Percentiles rank a stretch among this genome's conserved stretches.
Conservation (phyloP, 2,113 vertebrate species). For the Oxyura jamaicensis region DNA sequence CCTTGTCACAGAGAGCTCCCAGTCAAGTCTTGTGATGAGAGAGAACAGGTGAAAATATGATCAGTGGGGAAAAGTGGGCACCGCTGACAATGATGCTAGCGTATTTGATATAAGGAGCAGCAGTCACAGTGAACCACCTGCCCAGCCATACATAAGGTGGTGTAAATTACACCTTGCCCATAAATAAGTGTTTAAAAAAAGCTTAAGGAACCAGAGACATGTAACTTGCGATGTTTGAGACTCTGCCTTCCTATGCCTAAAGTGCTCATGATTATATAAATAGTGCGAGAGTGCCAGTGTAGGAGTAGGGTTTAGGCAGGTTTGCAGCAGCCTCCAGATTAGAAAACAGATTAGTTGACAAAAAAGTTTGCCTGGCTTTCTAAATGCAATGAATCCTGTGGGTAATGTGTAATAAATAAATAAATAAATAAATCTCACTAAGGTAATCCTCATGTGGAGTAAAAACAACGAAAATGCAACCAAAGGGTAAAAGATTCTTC, state of each 20-base stretch:
- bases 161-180: constrained; percentile 64
- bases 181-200: constrained; percentile 71
- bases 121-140: constrained; percentile 35
- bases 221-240: constrained; percentile 17
- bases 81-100: background rate
- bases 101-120: constrained; percentile 11
- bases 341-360: background rate
- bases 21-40: background rate
- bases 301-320: background rate
- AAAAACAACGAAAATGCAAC: background rate
- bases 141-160: constrained; percentile 43
- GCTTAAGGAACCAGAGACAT: constrained; percentile 43
- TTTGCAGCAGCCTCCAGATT: background rate
- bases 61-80: constrained; percentile 1
- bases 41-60: constrained; percentile 35
- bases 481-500: background rate
- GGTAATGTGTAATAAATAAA: background rate
- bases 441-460: background rate
- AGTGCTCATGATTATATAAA: constrained; percentile 34
- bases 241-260: background rate
- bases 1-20: background rate
- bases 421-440: background rate
- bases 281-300: background rate
- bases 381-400: background rate
- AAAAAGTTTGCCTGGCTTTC: background rate